phyloP scores from a whole-genome alignment of 1,140 invertebrate species.

The Drosophila biarmipes region DNA sequence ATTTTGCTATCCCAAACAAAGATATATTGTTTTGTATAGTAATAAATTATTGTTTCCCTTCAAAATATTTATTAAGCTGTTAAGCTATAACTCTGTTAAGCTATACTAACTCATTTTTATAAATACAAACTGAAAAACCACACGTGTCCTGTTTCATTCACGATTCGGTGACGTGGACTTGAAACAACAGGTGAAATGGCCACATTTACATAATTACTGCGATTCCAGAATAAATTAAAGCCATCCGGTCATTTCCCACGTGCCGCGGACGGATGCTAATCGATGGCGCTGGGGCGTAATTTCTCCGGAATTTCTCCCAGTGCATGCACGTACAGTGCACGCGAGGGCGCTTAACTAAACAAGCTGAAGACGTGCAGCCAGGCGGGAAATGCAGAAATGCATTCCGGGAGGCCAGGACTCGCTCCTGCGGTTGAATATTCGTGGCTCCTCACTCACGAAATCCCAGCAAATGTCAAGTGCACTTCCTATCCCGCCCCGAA shows the following conservation, averaged over 20 bases:
- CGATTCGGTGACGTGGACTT: no score
- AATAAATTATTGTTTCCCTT: no score
- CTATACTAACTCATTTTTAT: no score
- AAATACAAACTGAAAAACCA: no score
- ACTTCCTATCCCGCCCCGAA: slow-evolving; percentile 22
- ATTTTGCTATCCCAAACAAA: no score
- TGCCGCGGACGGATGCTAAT: slow-evolving; percentile 8
- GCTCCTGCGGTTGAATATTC: slow-evolving; percentile 11
- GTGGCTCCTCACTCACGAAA: slow-evolving; percentile 35
- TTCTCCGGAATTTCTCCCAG: slow-evolving; percentile 17
- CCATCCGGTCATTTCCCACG: neutral
- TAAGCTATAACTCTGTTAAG: no score
- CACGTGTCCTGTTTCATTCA: no score
- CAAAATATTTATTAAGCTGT: no score
- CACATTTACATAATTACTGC: neutral
- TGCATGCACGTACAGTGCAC: slow-evolving; percentile 16
- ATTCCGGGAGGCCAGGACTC: neutral
- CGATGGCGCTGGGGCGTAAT: slow-evolving; percentile 1
- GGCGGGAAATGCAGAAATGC: slow-evolving; percentile 30
- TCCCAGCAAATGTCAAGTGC: slow-evolving; percentile 54
- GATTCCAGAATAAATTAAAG: neutral
- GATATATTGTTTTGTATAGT: no score
- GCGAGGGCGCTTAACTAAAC: slow-evolving; percentile 42
- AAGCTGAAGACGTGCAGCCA: slow-evolving; percentile 28
- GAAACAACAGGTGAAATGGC: neutral